Base-by-base conservation (phyloP, 2,113 vertebrate genomes). In the Dendropsophus ebraccatus region DNA sequence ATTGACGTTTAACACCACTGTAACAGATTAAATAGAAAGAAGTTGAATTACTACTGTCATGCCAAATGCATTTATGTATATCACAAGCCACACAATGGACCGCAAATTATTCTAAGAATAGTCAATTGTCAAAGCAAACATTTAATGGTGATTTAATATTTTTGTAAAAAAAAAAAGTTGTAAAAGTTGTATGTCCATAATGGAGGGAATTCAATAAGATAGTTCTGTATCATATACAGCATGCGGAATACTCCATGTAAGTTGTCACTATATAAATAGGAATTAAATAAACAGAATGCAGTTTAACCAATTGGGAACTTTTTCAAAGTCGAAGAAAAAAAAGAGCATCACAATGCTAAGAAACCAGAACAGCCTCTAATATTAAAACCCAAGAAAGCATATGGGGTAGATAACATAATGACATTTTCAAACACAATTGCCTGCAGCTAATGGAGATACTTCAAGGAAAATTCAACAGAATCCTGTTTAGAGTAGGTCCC, bases 371-470 rank as follows among this genome's bases (percentile, higher is more conserved):
- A 78, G 8, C 4, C 77, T 81, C 32, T 79, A 17, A 45, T 62
- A 81, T 17, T 65, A 47, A 81, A 81, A 45, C 37, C 37, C 78
- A 81, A 28, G 19, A 45, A 80, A 60, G 56, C 56, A 65, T 81
- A 65, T 62, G 56, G 56, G 78, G 56, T 65, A 47, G 37, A 62
- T 65, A 81, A 65, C 37, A 65, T 62, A 81, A 81, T 65, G 58
- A 65, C 78, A 81, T 81, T 60, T 81, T 45, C 32, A 80, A 80
- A 80, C 37, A 81, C n/a, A 65, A 12, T 81, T 47, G 78, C 78
- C 78, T 81, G 35, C 78, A 65, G 78, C 78, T 47, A 81, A 9
- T 62, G 35, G 56, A 60, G 78, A 81, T 58, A 81, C 78, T 62
- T 81, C 23, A 65, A 65, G 78, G 16, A 65, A 81, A 65, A 62